These are phyloP conservation scores for Noctua fimbriata DNA, from an alignment of 2,888 invertebrate species.

Conservation along the genomic window DNA sequence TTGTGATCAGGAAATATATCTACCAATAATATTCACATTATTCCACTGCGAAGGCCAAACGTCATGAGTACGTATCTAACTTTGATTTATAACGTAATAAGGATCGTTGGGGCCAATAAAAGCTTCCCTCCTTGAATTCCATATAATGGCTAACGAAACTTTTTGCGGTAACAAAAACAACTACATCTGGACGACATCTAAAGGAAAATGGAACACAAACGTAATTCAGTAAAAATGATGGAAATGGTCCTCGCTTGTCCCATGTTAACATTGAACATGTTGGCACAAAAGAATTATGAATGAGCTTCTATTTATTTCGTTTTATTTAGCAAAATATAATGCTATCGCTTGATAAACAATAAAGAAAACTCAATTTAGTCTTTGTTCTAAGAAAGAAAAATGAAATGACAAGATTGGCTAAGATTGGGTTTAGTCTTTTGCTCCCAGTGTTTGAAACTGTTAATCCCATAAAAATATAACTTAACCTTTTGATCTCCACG, in stretches of 20 bases:
- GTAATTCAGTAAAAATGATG: conserved; percentile 50
- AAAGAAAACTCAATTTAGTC: conserved; percentile 39
- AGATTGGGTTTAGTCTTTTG: conserved; percentile 9
- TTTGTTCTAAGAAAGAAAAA: conserved; percentile 21
- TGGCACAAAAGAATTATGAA: conserved; percentile 54
- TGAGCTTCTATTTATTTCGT: conserved; percentile 50
- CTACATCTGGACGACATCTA: conserved; percentile 51
- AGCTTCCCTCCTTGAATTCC: conserved; percentile 51
- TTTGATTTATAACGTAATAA: conserved; percentile 68
- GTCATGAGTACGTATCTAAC: conserved; percentile 58
- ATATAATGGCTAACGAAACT: conserved; percentile 45
- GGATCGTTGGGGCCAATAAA: conserved; percentile 62
- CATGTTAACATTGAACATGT: conserved; percentile 38
- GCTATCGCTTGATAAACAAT: conserved; percentile 32
- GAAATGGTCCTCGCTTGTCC: conserved; percentile 42
- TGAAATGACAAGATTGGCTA: background rate
- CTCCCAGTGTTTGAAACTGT: conserved; percentile 5
- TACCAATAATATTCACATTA: conserved; percentile 58
- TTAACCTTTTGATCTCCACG: no score
- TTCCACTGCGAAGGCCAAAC: conserved; percentile 53
- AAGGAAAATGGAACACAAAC: conserved; percentile 53
- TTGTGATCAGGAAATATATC: conserved; percentile 30
- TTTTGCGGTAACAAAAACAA: conserved; percentile 58
- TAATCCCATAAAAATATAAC: background rate
- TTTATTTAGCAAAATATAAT: conserved; percentile 33